Conservation (phyloP, 2,888 invertebrate genomes). For the Bembecia ichneumoniformis region DNA sequence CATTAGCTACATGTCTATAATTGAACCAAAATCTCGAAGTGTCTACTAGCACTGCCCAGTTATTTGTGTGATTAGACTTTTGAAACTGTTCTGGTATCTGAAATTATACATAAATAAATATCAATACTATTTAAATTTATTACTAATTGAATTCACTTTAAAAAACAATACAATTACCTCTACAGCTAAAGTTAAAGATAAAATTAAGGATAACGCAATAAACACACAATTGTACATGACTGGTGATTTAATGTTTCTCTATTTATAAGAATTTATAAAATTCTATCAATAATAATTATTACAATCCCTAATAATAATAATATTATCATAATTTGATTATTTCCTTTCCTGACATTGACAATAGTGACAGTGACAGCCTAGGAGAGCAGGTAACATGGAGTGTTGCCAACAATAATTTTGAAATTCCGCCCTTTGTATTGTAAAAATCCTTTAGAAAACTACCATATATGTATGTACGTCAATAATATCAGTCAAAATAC, state of each 20-base stretch:
- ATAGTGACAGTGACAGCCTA: no score
- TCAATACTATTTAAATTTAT: neutral
- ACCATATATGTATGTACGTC: no score
- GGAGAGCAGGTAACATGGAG: no score
- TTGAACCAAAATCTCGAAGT: slow-evolving; percentile 99
- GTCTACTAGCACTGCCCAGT: slow-evolving; percentile 99
- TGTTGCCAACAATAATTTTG: no score
- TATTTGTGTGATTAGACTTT: slow-evolving; percentile 91
- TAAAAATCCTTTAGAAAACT: no score
- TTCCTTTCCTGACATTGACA: no score
- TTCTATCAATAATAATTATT: neutral
- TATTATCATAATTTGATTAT: no score
- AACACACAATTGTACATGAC: neutral
- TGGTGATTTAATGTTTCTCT: neutral
- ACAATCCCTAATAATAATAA: no score
- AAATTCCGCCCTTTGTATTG: no score
- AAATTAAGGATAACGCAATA: neutral
- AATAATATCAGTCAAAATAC: no score
- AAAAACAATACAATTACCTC: neutral
- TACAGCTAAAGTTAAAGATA: neutral
- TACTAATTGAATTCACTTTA: no score
- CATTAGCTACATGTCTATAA: slow-evolving; percentile 99
- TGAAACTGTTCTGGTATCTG: slow-evolving; percentile 70
- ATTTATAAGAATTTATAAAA: neutral
- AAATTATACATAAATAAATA: slow-evolving; percentile 7